Evolutionary conservation across 1,140 invertebrate genomes (phyloP).

Genomic region (Tetragnatha versicolor): DNA sequence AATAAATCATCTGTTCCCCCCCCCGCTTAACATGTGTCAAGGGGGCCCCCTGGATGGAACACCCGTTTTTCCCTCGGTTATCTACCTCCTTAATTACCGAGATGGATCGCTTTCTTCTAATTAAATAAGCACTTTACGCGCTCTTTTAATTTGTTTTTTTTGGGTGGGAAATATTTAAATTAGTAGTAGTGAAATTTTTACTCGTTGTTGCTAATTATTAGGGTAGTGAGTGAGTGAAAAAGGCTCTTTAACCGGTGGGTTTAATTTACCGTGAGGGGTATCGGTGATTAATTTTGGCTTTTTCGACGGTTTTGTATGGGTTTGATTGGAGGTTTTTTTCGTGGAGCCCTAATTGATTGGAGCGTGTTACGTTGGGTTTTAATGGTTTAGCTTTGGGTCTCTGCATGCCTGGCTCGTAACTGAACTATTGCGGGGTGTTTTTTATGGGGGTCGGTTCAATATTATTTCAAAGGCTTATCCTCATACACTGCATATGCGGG

Average conservation of each 20-base stretch:
- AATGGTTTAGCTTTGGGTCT: constrained; percentile 21
- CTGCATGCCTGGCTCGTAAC: not conserved
- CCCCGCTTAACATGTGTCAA: constrained; percentile 45
- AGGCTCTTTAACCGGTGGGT: not conserved
- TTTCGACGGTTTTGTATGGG: constrained; percentile 3
- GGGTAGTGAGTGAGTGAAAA: not conserved
- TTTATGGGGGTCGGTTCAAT: too few relatives aligned
- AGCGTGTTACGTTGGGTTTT: constrained; percentile 10
- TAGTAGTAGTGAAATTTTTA: constrained; percentile 5
- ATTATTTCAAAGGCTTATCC: too few relatives aligned
- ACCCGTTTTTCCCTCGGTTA: not conserved
- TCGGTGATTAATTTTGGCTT: constrained; percentile 37
- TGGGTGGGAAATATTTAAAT: constrained; percentile 47
- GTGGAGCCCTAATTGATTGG: constrained; percentile 12
- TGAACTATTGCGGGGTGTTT: too few relatives aligned
- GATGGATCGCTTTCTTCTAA: constrained; percentile 40
- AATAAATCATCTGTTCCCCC: constrained; percentile 54
- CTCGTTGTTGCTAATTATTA: not conserved
- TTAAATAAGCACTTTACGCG: constrained; percentile 36
- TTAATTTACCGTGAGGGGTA: constrained; percentile 33
- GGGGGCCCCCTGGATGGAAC: not conserved
- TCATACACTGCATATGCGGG: too few relatives aligned
- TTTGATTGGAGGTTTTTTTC: constrained; percentile 3
- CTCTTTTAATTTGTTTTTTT: not conserved
- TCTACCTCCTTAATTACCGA: constrained; percentile 45